Percentiles rank a stretch among this genome's conserved stretches.
Conservation (phyloP, 1,140 invertebrate genomes). For the Drosophila simulans region DNA sequence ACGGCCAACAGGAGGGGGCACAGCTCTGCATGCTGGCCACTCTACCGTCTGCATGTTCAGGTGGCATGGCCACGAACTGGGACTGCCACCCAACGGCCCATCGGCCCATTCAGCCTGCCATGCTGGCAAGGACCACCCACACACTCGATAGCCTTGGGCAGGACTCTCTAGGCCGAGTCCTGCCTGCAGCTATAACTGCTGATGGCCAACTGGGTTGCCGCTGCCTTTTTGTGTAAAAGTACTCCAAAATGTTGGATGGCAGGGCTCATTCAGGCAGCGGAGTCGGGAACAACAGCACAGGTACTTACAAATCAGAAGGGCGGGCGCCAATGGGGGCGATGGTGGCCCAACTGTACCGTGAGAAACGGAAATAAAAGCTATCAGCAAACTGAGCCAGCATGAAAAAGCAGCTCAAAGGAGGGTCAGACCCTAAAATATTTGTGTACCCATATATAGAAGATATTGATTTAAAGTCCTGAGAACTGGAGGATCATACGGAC, state of each 20-base stretch:
- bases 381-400: background rate
- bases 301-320: slow-evolving; percentile 67
- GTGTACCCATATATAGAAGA: no score
- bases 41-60: slow-evolving; percentile 36
- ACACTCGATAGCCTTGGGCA: slow-evolving; percentile 42
- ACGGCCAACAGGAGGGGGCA: slow-evolving; percentile 7
- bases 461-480: background rate
- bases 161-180: slow-evolving; percentile 36
- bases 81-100: background rate
- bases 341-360: slow-evolving; percentile 26
- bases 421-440: background rate
- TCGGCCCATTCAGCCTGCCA: no score
- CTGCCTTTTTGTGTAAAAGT: slow-evolving; percentile 79
- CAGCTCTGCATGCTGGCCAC: slow-evolving; percentile 35
- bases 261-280: slow-evolving; percentile 54
- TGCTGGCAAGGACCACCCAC: background rate
- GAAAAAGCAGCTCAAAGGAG: background rate
- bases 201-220: slow-evolving; percentile 27
- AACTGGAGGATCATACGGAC: no score
- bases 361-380: slow-evolving; percentile 10
- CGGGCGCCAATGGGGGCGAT: background rate
- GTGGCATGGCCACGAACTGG: slow-evolving; percentile 46
- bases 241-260: slow-evolving; percentile 76
- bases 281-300: slow-evolving; percentile 68
- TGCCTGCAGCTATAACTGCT: slow-evolving; percentile 30